Conservation (phyloP, 2,888 invertebrate species). For the Tinea trinotella region DNA sequence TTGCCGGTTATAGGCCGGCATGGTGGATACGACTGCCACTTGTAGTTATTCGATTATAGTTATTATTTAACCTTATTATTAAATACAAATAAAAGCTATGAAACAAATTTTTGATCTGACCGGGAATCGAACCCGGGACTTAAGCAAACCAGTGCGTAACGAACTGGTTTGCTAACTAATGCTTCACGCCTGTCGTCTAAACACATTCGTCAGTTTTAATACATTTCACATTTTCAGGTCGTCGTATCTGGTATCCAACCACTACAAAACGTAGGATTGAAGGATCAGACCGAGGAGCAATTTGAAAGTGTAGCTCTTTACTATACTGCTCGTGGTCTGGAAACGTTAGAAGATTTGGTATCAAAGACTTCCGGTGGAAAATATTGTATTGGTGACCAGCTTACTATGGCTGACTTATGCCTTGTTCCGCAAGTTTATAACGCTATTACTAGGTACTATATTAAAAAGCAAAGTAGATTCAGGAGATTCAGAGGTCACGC, state of each 20-base stretch:
- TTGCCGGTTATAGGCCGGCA: too few relatives aligned
- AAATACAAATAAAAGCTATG: too few relatives aligned
- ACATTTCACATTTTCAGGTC: conserved; percentile 46
- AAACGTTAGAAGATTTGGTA: conserved; percentile 67
- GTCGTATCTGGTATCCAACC: conserved; percentile 80
- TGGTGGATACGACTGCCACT: too few relatives aligned
- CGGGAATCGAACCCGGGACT: too few relatives aligned
- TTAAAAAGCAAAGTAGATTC: too few relatives aligned
- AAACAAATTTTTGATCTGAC: too few relatives aligned
- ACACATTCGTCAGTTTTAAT: too few relatives aligned
- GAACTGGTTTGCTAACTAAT: too few relatives aligned
- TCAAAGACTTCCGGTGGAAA: conserved; percentile 56
- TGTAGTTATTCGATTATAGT: too few relatives aligned
- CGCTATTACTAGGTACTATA: conserved; percentile 61
- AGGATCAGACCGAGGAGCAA: conserved; percentile 48
- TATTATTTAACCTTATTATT: too few relatives aligned
- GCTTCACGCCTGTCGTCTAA: too few relatives aligned
- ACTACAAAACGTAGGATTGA: conserved; percentile 73
- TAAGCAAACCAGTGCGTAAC: too few relatives aligned
- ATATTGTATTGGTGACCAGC: conserved; percentile 73
- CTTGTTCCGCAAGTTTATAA: conserved; percentile 77
- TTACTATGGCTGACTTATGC: conserved; percentile 78
- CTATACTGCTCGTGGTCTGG: conserved; percentile 70
- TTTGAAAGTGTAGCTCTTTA: conserved; percentile 61
- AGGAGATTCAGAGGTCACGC: neutral